Evolutionary conservation across 2,888 invertebrate genomes (phyloP).

Genomic region (Notodromas monacha): DNA sequence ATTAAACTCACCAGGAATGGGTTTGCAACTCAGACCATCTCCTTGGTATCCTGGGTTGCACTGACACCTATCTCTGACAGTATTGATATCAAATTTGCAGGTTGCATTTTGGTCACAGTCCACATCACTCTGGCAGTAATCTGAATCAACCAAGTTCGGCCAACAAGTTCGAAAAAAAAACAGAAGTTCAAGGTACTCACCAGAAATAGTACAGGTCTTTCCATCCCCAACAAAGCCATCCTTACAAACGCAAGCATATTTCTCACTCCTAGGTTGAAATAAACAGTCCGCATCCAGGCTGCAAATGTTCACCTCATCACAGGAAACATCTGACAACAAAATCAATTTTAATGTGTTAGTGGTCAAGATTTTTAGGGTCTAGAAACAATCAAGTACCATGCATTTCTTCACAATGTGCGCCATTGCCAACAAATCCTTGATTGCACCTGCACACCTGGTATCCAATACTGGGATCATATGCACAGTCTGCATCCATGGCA

Average conservation of each 20-base stretch:
- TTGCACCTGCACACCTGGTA: too few relatives aligned
- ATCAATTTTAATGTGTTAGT: slow-evolving; percentile 9
- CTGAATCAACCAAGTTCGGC: not conserved
- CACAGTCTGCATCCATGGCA: too few relatives aligned
- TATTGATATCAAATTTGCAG: not conserved
- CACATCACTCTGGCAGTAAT: not conserved
- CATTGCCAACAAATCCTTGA: too few relatives aligned
- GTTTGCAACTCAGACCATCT: slow-evolving; percentile 15
- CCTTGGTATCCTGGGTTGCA: slow-evolving; percentile 19
- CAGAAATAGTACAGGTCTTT: slow-evolving; percentile 21
- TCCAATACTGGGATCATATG: too few relatives aligned
- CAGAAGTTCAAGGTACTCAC: not conserved
- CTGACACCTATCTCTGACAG: slow-evolving; percentile 14
- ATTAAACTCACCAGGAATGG: slow-evolving; percentile 9
- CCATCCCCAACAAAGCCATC: slow-evolving; percentile 39
- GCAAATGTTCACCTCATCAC: slow-evolving; percentile 22
- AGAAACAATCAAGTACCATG: too few relatives aligned
- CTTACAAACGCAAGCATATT: slow-evolving; percentile 25
- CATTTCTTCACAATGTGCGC: too few relatives aligned
- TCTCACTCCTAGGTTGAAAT: slow-evolving; percentile 14
- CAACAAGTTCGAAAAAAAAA: not conserved
- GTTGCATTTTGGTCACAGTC: not conserved
- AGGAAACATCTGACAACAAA: slow-evolving; percentile 16
- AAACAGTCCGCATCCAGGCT: not conserved
- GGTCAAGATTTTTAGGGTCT: too few relatives aligned